Base-by-base conservation (phyloP, 2,797 vertebrate species). In the Chaetodon trifasciatus region DNA sequence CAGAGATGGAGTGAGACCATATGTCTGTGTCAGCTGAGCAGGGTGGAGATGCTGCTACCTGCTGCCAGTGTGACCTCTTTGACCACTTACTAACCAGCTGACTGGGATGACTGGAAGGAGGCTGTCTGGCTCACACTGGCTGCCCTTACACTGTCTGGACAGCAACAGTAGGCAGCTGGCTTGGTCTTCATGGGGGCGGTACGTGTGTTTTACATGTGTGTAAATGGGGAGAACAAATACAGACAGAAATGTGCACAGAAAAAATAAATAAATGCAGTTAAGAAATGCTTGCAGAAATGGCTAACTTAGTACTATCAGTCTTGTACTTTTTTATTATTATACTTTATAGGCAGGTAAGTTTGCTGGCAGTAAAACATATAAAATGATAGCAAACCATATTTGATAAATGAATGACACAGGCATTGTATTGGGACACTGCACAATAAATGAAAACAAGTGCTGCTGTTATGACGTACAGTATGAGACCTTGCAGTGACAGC, bases 41-140 rank as follows among this genome's bases (percentile, higher is more conserved):
- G 74, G 61, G 57, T 53, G 77, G 75, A 60, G 76, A 74, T 19
- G 46, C 65, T 47, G 79, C 58, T 86, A 80, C 90, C 91, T 86
- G 83, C 89, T 88, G 89, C 65, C 83, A 79, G 68, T 81, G 84
- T 88, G 87, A 93, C 89, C 86, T 88, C 78, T 88, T 81, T 86
- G 86, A 91, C 90, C 88, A 75, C 72, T 74, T 79, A 84, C 84
- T 73, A 77, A 76, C 79, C 58, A 37, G 62, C 23, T 76, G 81
- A 88, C 81, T 85, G 81, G 79, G 76, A 79, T 19, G 80, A 86
- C 68, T 84, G 81, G 81, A 62, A 84, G 70, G 81, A 91, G 70
- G 77, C 68, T 35, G 85, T 86, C 86, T 86, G 71, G 71, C 84
- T 79, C 91, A 85, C 60, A 81, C 83, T 87, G 86, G 70, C 75